Evolutionary conservation across 2,113 vertebrate genomes (phyloP).

Genomic region (Grammomys dolichurus): DNA sequence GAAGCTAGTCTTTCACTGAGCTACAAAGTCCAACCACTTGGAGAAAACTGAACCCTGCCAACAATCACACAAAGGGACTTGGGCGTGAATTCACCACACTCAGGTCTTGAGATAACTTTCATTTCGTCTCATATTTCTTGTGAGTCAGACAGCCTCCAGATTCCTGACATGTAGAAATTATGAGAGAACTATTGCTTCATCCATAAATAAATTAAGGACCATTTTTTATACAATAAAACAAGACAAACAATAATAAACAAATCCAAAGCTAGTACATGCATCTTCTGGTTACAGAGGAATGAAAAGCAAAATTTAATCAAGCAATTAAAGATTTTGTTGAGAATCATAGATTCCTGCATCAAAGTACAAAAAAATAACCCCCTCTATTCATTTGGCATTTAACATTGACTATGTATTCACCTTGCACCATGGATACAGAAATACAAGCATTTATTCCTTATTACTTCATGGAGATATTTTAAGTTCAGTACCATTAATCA

Average conservation of each 20-base stretch:
- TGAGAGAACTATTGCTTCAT: background rate
- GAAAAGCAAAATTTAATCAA: constrained; percentile 24
- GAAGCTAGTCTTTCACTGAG: background rate
- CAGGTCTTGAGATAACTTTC: background rate
- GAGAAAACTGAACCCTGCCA: background rate
- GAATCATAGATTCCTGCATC: background rate
- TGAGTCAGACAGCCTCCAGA: background rate
- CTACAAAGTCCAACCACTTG: background rate
- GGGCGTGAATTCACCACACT: no score
- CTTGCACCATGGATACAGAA: background rate
- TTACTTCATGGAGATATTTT: background rate
- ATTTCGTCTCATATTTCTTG: background rate
- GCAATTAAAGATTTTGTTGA: background rate
- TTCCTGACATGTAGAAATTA: background rate
- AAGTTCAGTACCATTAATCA: background rate
- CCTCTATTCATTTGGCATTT: background rate
- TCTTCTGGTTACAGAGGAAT: background rate
- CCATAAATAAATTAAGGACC: background rate
- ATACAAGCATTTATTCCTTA: background rate
- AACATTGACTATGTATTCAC: background rate
- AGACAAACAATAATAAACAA: background rate
- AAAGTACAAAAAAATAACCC: background rate
- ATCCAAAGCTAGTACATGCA: background rate
- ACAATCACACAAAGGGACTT: background rate
- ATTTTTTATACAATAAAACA: constrained; percentile 2